Evolutionary conservation across 2,888 invertebrate species (phyloP).

Genomic region (Aethes cnicana): DNA sequence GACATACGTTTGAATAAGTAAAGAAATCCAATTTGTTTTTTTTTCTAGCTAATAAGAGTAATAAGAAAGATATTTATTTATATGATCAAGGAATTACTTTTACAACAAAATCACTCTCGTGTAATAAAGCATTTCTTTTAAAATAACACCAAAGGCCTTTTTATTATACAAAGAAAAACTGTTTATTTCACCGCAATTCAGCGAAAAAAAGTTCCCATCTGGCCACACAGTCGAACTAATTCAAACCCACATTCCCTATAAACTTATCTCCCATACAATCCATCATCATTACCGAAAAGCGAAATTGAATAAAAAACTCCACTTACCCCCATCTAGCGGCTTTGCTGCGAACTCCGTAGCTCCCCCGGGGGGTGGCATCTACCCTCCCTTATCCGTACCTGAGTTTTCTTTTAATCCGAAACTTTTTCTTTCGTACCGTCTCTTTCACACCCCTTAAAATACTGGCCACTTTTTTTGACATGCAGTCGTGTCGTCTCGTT

Average conservation of each 20-base stretch:
- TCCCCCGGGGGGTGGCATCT: conserved; percentile 63
- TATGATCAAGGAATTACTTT: too few species aligned
- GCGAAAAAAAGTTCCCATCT: too few species aligned
- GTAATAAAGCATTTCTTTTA: too few species aligned
- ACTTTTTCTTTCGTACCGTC: conserved; percentile 73
- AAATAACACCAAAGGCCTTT: too few species aligned
- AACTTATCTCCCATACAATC: conserved; percentile 77
- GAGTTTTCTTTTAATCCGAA: conserved; percentile 81
- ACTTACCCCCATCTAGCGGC: conserved; percentile 76
- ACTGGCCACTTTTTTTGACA: conserved; percentile 40
- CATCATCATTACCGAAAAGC: conserved; percentile 80
- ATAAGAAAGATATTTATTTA: too few species aligned
- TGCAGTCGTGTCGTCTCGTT: conserved; percentile 48
- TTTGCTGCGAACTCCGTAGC: conserved; percentile 57
- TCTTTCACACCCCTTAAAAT: conserved; percentile 48
- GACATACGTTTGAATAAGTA: too few species aligned
- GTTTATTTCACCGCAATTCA: too few species aligned
- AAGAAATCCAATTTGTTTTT: too few species aligned
- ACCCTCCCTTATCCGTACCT: conserved; percentile 81
- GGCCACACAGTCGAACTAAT: too few species aligned
- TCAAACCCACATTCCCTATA: conserved; percentile 69
- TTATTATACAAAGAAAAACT: too few species aligned
- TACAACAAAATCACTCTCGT: too few species aligned
- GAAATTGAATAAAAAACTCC: conserved; percentile 77
- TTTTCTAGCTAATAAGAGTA: too few species aligned